These are phyloP conservation scores for Callaeas wilsoni DNA, from an alignment of 2,113 vertebrate genomes.

Conservation along the genomic window DNA sequence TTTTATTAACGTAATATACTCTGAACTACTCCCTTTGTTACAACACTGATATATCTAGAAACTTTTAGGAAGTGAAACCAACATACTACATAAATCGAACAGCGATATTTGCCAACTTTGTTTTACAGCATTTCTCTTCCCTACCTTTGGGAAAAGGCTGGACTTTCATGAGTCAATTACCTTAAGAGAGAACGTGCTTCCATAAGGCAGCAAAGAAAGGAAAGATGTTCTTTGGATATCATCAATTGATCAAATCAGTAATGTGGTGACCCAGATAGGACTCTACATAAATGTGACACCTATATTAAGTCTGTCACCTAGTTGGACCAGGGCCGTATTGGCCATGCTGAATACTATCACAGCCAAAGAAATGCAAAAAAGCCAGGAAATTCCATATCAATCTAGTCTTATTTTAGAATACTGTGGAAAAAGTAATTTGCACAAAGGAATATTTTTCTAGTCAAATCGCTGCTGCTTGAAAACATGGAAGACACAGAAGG, in stretches of 20 bases:
- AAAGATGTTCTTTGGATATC: not conserved
- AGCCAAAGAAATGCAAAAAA: not conserved
- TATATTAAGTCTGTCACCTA: not conserved
- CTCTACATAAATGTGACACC: not conserved
- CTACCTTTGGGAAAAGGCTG: not conserved
- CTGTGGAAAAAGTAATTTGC: not conserved
- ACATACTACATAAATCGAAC: not conserved
- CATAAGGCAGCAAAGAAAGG: not conserved
- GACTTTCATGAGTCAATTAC: not conserved
- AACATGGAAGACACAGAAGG: not conserved
- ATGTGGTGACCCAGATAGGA: not conserved
- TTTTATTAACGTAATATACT: not conserved
- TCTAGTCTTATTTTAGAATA: not conserved
- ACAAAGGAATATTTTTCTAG: not conserved
- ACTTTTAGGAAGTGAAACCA: not conserved
- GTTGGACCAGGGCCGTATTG: not conserved
- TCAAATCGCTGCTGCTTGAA: not conserved
- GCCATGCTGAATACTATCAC: not conserved
- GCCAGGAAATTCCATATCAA: not conserved
- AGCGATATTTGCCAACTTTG: not conserved
- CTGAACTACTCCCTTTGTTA: not conserved
- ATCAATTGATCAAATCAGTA: not conserved
- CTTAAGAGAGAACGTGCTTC: not conserved
- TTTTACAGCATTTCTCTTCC: not conserved
- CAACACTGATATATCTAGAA: not conserved